A percentile compares a stretch with the other conserved stretches of the same genome.
phyloP scores from a whole-genome alignment of 2,113 vertebrate species.

The Tyto alba region DNA sequence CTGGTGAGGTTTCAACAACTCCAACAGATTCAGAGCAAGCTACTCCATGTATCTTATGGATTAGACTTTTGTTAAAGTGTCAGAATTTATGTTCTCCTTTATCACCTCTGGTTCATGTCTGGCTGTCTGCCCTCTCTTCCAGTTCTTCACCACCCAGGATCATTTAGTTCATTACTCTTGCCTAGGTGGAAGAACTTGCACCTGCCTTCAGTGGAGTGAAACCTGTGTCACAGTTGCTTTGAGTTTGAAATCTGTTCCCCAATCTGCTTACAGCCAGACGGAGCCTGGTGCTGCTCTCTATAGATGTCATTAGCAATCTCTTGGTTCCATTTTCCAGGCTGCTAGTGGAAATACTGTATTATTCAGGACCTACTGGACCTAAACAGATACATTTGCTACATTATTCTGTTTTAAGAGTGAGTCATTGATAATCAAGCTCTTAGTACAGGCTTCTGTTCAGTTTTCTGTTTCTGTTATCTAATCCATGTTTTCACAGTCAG shows the following conservation, averaged over 20 bases:
- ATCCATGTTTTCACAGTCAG: neutral
- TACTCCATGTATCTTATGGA: neutral
- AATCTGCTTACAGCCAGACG: neutral
- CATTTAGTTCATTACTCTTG: slow-evolving; percentile 3
- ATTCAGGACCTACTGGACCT: neutral
- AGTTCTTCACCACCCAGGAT: neutral
- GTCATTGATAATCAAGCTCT: neutral
- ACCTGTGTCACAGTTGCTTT: neutral
- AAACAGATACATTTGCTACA: neutral
- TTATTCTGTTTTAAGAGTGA: neutral
- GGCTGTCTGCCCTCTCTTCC: neutral
- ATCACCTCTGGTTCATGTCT: neutral
- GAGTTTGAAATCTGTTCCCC: slow-evolving; percentile 29
- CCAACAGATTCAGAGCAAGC: neutral
- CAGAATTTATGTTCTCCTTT: neutral
- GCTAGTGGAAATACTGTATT: neutral
- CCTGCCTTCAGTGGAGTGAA: neutral
- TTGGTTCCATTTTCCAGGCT: neutral
- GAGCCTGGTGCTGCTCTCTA: neutral
- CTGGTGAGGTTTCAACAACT: neutral
- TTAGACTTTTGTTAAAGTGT: neutral
- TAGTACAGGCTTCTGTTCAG: neutral
- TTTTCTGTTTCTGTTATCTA: neutral
- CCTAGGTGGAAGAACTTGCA: neutral
- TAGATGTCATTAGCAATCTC: slow-evolving; percentile 6